Evolutionary conservation across 2,888 invertebrate genomes (phyloP).

Genomic region (Drosophila eohydei): DNA sequence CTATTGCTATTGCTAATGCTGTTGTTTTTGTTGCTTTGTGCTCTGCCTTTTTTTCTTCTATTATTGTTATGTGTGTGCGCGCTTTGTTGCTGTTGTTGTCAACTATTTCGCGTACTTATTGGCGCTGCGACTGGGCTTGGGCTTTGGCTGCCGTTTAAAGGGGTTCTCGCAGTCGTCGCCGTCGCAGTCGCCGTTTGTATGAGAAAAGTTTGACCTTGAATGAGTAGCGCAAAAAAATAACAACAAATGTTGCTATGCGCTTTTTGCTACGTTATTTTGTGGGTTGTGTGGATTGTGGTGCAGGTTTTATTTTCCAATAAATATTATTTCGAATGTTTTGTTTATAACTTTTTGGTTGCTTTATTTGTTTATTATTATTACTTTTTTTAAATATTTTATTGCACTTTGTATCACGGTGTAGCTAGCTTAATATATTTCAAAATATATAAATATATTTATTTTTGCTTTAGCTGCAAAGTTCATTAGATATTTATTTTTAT

Average conservation of each 20-base stretch:
- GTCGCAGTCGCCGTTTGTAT: slow-evolving; percentile 53
- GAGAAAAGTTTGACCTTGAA: slow-evolving; percentile 84
- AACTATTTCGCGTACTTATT: slow-evolving; percentile 73
- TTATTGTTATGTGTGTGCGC: slow-evolving; percentile 58
- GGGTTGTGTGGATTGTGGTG: slow-evolving; percentile 20
- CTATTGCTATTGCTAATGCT: slow-evolving; percentile 46
- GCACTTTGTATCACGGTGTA: slow-evolving; percentile 36
- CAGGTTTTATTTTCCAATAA: slow-evolving; percentile 9
- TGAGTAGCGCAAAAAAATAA: slow-evolving; percentile 41
- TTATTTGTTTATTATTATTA: slow-evolving; percentile 17
- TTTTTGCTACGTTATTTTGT: slow-evolving; percentile 47
- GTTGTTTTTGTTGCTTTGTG: slow-evolving; percentile 34
- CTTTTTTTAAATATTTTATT: not conserved
- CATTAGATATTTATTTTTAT: slow-evolving; percentile 2
- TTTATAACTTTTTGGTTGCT: slow-evolving; percentile 20
- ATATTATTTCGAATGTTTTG: slow-evolving; percentile 11
- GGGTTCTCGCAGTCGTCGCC: slow-evolving; percentile 57
- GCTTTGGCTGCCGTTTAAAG: slow-evolving; percentile 51
- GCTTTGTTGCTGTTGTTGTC: slow-evolving; percentile 59
- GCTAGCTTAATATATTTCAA: slow-evolving; percentile 25
- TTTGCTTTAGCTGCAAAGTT: slow-evolving; percentile 11
- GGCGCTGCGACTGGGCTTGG: slow-evolving; percentile 40
- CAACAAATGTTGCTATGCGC: slow-evolving; percentile 73
- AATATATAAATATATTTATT: slow-evolving; percentile 14
- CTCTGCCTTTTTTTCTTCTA: slow-evolving; percentile 42